These are phyloP conservation scores for Brachionus sp. DNA, from an alignment of 1,140 invertebrate genomes.

Conservation along the genomic window DNA sequence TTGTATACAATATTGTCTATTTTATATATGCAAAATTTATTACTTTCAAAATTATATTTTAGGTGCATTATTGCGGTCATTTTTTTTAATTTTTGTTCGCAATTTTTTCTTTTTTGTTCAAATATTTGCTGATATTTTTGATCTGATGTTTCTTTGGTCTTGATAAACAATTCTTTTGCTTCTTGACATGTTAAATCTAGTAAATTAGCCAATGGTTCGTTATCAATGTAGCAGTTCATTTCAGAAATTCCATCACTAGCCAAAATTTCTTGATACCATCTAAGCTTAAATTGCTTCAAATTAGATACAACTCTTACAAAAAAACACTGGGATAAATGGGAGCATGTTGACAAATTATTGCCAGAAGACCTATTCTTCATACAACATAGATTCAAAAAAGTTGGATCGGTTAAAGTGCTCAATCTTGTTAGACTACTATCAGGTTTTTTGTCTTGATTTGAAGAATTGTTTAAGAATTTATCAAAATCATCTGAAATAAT, in stretches of 20 bases:
- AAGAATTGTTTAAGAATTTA: background rate
- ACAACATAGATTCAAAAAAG: constrained; percentile 19
- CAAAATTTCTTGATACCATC: constrained; percentile 27
- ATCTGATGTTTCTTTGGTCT: background rate
- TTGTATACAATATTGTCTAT: constrained; percentile 29
- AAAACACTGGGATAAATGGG: background rate
- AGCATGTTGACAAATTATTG: background rate
- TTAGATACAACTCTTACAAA: background rate
- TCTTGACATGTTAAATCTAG: background rate
- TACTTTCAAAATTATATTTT: constrained; percentile 14
- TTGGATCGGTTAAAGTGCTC: background rate
- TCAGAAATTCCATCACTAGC: background rate
- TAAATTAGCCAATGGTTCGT: background rate
- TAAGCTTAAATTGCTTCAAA: constrained; percentile 5
- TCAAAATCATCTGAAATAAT: background rate
- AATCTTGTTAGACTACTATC: background rate
- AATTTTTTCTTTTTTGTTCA: constrained; percentile 35
- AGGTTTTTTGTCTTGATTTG: background rate
- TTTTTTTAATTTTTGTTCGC: constrained; percentile 28
- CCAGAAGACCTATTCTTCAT: background rate
- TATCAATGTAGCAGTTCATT: background rate
- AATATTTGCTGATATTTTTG: constrained; percentile 7
- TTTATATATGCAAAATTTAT: constrained; percentile 38
- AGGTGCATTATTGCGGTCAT: background rate
- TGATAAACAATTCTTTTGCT: constrained; percentile 4